Percentiles rank a stretch among this genome's conserved stretches.
Conservation (phyloP, 2,113 vertebrate species). For the Poeciliopsis occidentalis region DNA sequence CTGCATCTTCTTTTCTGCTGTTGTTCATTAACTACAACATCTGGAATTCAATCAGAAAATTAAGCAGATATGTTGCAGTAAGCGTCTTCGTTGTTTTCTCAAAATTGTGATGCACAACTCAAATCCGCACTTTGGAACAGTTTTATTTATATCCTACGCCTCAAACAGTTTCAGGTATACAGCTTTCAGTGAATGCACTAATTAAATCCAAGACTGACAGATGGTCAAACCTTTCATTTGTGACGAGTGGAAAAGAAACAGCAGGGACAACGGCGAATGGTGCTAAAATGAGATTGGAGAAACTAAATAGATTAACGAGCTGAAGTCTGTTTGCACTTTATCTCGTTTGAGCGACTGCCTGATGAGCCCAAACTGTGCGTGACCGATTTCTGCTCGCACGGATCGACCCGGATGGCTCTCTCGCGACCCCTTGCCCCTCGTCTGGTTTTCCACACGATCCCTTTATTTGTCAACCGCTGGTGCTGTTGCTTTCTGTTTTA, state of each 20-base stretch:
- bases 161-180: conserved; percentile 3
- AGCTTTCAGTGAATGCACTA: conserved; percentile 21
- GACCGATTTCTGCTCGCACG: conserved; percentile 7
- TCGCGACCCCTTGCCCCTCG: not conserved
- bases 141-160: not conserved
- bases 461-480: not conserved
- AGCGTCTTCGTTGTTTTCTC: not conserved
- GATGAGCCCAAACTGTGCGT: conserved; percentile 7
- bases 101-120: not conserved
- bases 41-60: not conserved
- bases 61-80: not conserved
- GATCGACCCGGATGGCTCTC: not conserved
- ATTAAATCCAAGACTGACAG: conserved; percentile 16
- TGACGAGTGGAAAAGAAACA: conserved; percentile 2
- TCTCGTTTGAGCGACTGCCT: not conserved
- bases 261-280: not conserved
- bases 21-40: conserved; percentile 4
- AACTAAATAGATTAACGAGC: conserved; percentile 30
- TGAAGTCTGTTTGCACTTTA: not conserved
- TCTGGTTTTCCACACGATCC: not conserved
- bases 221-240: conserved; percentile 30
- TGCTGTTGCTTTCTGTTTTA: not conserved
- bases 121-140: not conserved
- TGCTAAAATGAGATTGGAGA: conserved; percentile 3
- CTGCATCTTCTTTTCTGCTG: not conserved